These are phyloP conservation scores for Lepus timidus DNA, from an alignment of 2,113 vertebrate species.

Conservation along the genomic window DNA sequence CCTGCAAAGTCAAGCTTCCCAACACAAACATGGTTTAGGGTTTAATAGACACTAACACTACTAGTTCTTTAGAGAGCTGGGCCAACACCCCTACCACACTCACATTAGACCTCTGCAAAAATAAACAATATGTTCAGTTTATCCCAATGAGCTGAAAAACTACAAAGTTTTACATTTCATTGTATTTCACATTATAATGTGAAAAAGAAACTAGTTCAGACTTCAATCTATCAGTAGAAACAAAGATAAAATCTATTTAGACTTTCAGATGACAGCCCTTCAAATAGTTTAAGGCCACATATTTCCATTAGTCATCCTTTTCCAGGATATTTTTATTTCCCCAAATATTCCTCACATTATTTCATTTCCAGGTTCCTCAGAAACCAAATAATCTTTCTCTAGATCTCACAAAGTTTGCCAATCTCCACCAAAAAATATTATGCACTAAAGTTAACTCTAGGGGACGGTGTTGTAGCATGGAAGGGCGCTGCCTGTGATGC, in stretches of 20 bases:
- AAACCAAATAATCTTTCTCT: constrained; percentile 19
- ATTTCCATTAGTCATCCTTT: constrained; percentile 38
- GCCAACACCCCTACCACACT: background rate
- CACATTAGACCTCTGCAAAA: background rate
- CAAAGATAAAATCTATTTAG: constrained; percentile 23
- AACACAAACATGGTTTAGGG: background rate
- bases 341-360: constrained; percentile 15
- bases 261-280: constrained; percentile 54
- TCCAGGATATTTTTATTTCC: constrained; percentile 57
- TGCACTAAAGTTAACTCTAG: constrained; percentile 23
- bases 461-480: too few species aligned
- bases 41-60: background rate
- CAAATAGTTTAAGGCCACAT: background rate
- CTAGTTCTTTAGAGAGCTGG: background rate
- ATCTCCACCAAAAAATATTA: constrained; percentile 36
- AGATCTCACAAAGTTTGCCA: background rate
- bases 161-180: background rate
- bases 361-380: constrained; percentile 48
- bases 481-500: too few species aligned
- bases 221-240: constrained; percentile 49
- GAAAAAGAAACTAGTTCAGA: constrained; percentile 55
- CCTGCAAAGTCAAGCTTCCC: background rate
- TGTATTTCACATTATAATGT: constrained; percentile 21
- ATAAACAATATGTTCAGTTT: constrained; percentile 9
- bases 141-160: constrained; percentile 34